Percentiles rank a stretch among this genome's conserved stretches.
Evolutionary conservation across 2,113 vertebrate genomes (phyloP).

Genomic region (Actenoides lindsayi): DNA sequence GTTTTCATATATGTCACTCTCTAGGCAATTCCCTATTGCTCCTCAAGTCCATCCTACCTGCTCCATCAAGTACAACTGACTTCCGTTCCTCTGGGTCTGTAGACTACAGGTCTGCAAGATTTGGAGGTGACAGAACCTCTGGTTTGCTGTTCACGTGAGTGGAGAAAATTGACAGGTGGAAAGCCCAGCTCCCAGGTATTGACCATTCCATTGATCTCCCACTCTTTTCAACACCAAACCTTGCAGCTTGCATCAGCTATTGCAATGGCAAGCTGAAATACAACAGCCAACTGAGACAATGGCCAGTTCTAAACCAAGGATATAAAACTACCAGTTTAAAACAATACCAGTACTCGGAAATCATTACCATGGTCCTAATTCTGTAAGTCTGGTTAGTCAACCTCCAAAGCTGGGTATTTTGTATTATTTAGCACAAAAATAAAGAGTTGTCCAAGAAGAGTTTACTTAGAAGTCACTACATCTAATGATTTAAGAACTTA

Average conservation of each 20-base stretch:
- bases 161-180: neutral
- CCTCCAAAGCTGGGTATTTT: neutral
- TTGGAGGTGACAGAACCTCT: neutral
- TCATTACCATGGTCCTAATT: neutral
- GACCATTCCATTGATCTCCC: neutral
- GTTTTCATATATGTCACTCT: neutral
- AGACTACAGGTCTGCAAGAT: neutral
- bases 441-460: neutral
- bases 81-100: neutral
- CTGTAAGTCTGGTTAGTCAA: neutral
- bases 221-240: neutral
- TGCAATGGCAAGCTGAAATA: neutral
- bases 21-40: neutral
- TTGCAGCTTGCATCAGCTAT: neutral
- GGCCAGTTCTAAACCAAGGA: neutral
- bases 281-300: neutral
- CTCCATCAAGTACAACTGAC: neutral
- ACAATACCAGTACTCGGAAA: neutral
- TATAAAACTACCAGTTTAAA: neutral
- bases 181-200: neutral
- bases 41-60: neutral
- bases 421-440: slow-evolving; percentile 4
- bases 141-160: neutral
- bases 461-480: neutral
- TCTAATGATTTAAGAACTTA: neutral